These are phyloP conservation scores for Labroides dimidiatus DNA, from an alignment of 2,797 vertebrate species.

Conservation along the genomic window DNA sequence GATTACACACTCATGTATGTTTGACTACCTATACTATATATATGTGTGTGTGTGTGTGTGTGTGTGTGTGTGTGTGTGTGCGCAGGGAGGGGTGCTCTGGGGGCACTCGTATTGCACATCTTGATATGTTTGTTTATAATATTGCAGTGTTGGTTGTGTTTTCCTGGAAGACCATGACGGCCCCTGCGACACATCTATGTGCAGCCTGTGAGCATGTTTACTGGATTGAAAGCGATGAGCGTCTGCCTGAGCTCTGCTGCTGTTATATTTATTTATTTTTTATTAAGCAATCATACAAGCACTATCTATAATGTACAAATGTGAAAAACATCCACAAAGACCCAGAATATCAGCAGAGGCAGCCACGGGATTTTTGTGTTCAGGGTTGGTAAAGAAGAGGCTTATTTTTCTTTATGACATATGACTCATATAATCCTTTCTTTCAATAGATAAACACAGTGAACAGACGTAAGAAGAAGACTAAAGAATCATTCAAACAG, in stretches of 20 bases:
- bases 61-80: constrained; percentile 1
- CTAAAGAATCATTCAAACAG: neutral
- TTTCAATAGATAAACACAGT: constrained; percentile 31
- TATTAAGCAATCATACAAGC: constrained; percentile 26
- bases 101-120: constrained; percentile 26
- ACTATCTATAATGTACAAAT: constrained; percentile 51
- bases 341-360: constrained; percentile 15
- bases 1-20: constrained; percentile 1
- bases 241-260: constrained; percentile 4
- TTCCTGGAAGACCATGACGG: constrained; percentile 40
- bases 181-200: constrained; percentile 9
- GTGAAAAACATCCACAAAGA: constrained; percentile 41
- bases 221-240: constrained; percentile 36
- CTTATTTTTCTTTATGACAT: constrained; percentile 25
- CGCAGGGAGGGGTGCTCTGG: constrained; percentile 3
- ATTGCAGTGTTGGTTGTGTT: neutral
- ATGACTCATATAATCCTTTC: constrained; percentile 9
- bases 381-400: constrained; percentile 8
- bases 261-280: constrained; percentile 14
- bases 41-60: neutral
- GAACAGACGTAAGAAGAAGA: constrained; percentile 3
- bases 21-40: neutral
- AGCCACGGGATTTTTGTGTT: neutral
- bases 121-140: constrained; percentile 33
- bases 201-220: constrained; percentile 7